Evolutionary conservation across 2,113 vertebrate genomes (phyloP).

Genomic region (Paramisgurnus dabryanus): DNA sequence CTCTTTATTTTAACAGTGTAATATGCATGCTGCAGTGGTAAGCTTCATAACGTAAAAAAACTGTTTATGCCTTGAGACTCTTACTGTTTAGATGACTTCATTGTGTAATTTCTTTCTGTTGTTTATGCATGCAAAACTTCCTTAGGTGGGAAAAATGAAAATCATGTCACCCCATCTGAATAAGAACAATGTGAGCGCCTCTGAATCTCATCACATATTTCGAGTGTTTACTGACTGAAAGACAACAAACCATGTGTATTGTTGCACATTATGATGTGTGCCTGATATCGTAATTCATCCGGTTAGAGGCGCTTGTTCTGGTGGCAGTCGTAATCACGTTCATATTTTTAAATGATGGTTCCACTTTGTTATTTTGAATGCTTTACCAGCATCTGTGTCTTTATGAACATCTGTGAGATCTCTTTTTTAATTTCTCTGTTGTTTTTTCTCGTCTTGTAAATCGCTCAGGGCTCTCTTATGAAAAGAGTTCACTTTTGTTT

Average conservation of each 20-base stretch:
- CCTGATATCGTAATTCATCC: slow-evolving; percentile 4
- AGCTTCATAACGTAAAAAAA: background rate
- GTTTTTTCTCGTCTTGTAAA: slow-evolving; percentile 10
- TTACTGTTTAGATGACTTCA: slow-evolving; percentile 2
- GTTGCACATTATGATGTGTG: background rate
- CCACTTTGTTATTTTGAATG: slow-evolving; percentile 13
- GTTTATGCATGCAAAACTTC: background rate
- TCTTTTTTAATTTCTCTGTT: slow-evolving; percentile 6
- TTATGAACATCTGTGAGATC: slow-evolving; percentile 20
- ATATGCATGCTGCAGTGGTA: background rate
- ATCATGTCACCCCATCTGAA: background rate
- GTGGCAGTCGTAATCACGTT: slow-evolving; percentile 6
- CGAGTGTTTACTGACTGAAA: background rate
- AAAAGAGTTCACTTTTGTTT: background rate
- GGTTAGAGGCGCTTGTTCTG: slow-evolving; percentile 14
- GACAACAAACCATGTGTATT: slow-evolving; percentile 19
- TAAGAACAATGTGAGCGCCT: background rate
- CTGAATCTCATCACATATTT: slow-evolving; percentile 20
- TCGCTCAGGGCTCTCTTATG: slow-evolving; percentile 1
- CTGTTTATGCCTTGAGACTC: background rate
- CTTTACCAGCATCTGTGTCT: slow-evolving; percentile 25
- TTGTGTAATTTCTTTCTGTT: background rate
- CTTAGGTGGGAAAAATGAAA: background rate
- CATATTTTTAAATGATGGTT: slow-evolving; percentile 9
- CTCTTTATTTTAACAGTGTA: too few relatives aligned